These are phyloP conservation scores for Caenorhabditis parvicauda DNA, from an alignment of 2,888 invertebrate genomes.

Conservation along the genomic window DNA sequence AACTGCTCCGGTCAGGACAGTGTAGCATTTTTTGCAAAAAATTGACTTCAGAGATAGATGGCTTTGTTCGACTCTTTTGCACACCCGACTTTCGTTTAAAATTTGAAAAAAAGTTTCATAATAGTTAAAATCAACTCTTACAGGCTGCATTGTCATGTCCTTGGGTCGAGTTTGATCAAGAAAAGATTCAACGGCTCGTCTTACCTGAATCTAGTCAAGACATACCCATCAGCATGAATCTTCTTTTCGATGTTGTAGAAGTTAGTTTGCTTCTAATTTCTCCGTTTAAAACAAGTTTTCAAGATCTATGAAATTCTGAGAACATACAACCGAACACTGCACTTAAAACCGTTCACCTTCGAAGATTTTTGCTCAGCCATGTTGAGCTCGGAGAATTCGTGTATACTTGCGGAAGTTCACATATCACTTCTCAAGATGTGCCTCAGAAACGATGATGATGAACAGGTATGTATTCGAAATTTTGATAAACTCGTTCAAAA, in stretches of 20 bases:
- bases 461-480: constrained; percentile 68
- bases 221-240: constrained; percentile 22
- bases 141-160: too few species aligned
- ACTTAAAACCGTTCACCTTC: constrained; percentile 86
- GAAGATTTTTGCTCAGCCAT: constrained; percentile 95
- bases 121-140: constrained; percentile 1
- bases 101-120: too few species aligned
- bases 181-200: constrained; percentile 35
- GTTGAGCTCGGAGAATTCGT: constrained; percentile 79
- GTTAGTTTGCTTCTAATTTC: constrained; percentile 6
- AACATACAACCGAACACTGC: constrained; percentile 81
- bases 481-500: not conserved
- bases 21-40: too few species aligned
- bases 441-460: constrained; percentile 86
- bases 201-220: constrained; percentile 41
- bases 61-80: too few species aligned
- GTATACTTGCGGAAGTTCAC: constrained; percentile 86
- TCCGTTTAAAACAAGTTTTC: constrained; percentile 1
- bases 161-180: constrained; percentile 41
- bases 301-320: constrained; percentile 87
- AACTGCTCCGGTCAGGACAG: too few species aligned
- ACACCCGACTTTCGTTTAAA: too few species aligned
- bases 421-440: constrained; percentile 83
- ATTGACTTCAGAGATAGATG: too few species aligned
- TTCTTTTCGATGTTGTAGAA: constrained; percentile 36